phyloP scores from a whole-genome alignment of 2,113 vertebrate species.

The human (Homo sapiens) region GRCh38 chr6:47340501-47341000 shows the following conservation, averaged over 20 bases:
- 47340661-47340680: not conserved
- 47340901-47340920: too few relatives aligned
- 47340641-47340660: not conserved
- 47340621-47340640: not conserved
- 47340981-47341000: too few relatives aligned
- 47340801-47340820: too few relatives aligned
- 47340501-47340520: not conserved
- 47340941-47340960: too few relatives aligned
- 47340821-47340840: too few relatives aligned
- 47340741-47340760: not conserved
- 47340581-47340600: not conserved
- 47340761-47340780: not conserved
- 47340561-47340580: not conserved
- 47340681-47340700: not conserved
- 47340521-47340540: not conserved
- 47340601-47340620: too few relatives aligned
- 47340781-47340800: too few relatives aligned
- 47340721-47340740: not conserved
- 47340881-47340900: too few relatives aligned
- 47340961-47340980: too few relatives aligned
- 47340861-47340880: too few relatives aligned
- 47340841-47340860: too few relatives aligned
- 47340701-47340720: not conserved
- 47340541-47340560: not conserved
- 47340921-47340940: too few relatives aligned